Base-by-base conservation (phyloP, 2,797 vertebrate genomes). In the Betta splendens region DNA sequence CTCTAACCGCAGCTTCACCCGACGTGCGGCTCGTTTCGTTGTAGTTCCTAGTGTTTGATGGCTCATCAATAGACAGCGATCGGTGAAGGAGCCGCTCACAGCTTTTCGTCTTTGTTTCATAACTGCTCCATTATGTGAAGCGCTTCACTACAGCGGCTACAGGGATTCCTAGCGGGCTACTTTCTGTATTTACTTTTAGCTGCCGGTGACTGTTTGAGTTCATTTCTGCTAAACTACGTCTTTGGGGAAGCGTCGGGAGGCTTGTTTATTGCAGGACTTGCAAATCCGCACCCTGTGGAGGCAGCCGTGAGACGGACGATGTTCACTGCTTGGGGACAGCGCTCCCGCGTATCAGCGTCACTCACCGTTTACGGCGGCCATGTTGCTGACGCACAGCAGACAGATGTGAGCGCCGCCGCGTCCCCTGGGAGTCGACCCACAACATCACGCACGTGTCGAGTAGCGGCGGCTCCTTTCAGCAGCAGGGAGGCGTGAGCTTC, bases 161-260 rank as follows among this genome's bases (percentile, higher is more conserved):
- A 28, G 9, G 37, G 17, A 44, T 52, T 44, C 50, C 13, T 25
- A 36, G 39, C 23, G 37, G 36, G 52, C 39, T 21, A 11, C 13
- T 56, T 49, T 45, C 16, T 36, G 23, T 51, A 39, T 52, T 56
- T 48, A 10, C 29, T 60, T 42, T 47, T 9, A 2, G 50, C 59
- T 56, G 29, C 52, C 32, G 44, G 12, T 56, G 21, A 55, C 18
- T 43, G 40, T 49, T 50, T 26, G n/a, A 52, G n/a, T 44, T 57
- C 40, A 69, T 47, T 59, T 51, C 36, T 69, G 39, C 47, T 26
- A 26, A 54, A 31, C 49, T 50, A 60, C 56, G 60, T 61, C 37
- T 62, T 69, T 52, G 29, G n/a, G 26, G 61, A 62, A 66, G 32
- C 46, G 57, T 22, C 23, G 22, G 36, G 22, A 53, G 28, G 52